These are phyloP conservation scores for Micrasema longulum DNA, from an alignment of 1,140 invertebrate species.

Conservation along the genomic window DNA sequence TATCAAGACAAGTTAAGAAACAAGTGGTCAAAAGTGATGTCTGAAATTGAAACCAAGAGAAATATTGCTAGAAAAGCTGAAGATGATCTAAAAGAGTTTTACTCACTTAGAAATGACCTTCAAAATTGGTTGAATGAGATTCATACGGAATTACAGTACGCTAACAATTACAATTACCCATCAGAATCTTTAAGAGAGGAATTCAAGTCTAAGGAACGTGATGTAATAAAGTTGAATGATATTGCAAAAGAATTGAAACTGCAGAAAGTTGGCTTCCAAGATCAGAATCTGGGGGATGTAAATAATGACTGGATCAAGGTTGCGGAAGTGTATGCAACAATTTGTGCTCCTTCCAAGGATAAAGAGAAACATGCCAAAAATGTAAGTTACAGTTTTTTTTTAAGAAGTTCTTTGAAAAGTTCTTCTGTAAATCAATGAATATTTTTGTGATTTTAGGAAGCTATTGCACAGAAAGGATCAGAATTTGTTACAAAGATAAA, in stretches of 20 bases:
- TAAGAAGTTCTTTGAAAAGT: constrained; percentile 3
- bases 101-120: constrained; percentile 62
- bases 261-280: constrained; percentile 58
- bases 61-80: constrained; percentile 71
- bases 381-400: constrained; percentile 53
- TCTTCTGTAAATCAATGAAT: not conserved
- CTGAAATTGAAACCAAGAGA: constrained; percentile 72
- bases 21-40: constrained; percentile 77
- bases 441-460: constrained; percentile 48
- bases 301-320: constrained; percentile 53
- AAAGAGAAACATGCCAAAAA: constrained; percentile 57
- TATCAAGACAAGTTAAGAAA: constrained; percentile 73
- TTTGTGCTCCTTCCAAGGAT: constrained; percentile 52
- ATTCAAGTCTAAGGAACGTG: constrained; percentile 63
- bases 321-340: constrained; percentile 55
- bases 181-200: constrained; percentile 64
- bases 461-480: constrained; percentile 54
- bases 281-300: constrained; percentile 57
- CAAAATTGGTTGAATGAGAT: constrained; percentile 69
- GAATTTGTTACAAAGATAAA: constrained; percentile 72
- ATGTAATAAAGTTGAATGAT: constrained; percentile 67
- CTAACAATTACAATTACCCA: constrained; percentile 70
- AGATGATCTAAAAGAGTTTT: constrained; percentile 68
- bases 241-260: constrained; percentile 65
- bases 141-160: constrained; percentile 67